A percentile compares a stretch with the other conserved stretches of the same genome.
phyloP scores from a whole-genome alignment of 2,113 vertebrate genomes.

The Todiramphus saurophagus region DNA sequence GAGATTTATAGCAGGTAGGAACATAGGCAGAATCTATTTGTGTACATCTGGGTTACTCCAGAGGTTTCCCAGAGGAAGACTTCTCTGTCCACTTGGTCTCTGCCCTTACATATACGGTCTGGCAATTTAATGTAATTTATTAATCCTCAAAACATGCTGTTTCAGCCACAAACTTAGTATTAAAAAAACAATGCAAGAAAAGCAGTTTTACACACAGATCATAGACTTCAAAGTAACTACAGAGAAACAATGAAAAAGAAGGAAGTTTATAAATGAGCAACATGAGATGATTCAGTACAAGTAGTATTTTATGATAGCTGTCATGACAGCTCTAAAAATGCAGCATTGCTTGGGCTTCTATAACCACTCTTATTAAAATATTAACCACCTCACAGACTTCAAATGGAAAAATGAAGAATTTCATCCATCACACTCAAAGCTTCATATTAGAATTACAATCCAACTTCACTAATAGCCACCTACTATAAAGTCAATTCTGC shows the following conservation, averaged over 20 bases:
- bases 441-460: background rate
- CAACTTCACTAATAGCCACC: background rate
- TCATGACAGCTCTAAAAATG: background rate
- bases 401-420: background rate
- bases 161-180: background rate
- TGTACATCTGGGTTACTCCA: background rate
- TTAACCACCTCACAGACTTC: background rate
- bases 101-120: background rate
- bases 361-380: background rate
- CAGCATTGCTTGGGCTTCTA: background rate
- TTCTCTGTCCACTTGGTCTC: background rate
- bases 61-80: background rate
- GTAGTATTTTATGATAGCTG: background rate
- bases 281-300: background rate
- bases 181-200: background rate
- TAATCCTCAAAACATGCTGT: background rate
- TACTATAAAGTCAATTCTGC: background rate
- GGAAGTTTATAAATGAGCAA: background rate
- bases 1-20: background rate
- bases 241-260: background rate
- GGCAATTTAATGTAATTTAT: background rate
- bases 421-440: background rate
- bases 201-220: background rate
- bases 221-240: background rate
- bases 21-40: background rate